phyloP scores from a whole-genome alignment of 2,797 vertebrate genomes.

The Pachyuromys duprasi region DNA sequence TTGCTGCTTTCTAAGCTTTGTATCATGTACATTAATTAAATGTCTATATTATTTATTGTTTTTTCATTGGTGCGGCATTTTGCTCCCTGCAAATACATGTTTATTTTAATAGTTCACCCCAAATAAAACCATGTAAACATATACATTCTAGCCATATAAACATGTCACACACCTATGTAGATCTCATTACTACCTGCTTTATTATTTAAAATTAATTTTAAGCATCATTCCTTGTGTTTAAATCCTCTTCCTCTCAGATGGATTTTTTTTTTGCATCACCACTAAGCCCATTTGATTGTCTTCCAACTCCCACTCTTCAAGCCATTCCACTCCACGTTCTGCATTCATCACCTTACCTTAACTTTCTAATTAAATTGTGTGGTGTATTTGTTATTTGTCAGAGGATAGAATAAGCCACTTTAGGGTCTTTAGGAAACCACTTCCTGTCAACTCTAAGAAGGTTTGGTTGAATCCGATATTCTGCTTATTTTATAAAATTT shows the following conservation, averaged over 20 bases:
- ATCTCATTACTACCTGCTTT: background rate
- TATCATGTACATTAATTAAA: slow-evolving; percentile 32
- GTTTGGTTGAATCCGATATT: background rate
- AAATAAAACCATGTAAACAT: slow-evolving; percentile 39
- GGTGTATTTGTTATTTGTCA: background rate
- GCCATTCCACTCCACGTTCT: background rate
- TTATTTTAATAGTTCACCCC: background rate
- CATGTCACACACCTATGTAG: background rate
- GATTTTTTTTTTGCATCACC: background rate
- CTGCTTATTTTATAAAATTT: slow-evolving; percentile 29
- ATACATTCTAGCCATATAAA: background rate
- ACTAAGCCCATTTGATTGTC: background rate
- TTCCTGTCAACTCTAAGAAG: background rate
- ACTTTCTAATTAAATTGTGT: slow-evolving; percentile 34
- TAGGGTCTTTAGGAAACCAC: background rate
- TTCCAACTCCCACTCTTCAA: background rate
- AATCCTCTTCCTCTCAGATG: slow-evolving; percentile 31
- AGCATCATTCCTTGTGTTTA: background rate
- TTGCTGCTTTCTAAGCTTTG: background rate
- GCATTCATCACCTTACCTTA: background rate
- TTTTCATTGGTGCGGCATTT: background rate
- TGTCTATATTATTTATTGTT: slow-evolving; percentile 46
- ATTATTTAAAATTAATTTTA: slow-evolving; percentile 30
- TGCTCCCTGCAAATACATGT: slow-evolving; percentile 28
- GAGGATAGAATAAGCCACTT: background rate